Percentiles rank a stretch among this genome's conserved stretches.
phyloP scores from a whole-genome alignment of 2,797 vertebrate species.

The Leucoraja ocellata region DNA sequence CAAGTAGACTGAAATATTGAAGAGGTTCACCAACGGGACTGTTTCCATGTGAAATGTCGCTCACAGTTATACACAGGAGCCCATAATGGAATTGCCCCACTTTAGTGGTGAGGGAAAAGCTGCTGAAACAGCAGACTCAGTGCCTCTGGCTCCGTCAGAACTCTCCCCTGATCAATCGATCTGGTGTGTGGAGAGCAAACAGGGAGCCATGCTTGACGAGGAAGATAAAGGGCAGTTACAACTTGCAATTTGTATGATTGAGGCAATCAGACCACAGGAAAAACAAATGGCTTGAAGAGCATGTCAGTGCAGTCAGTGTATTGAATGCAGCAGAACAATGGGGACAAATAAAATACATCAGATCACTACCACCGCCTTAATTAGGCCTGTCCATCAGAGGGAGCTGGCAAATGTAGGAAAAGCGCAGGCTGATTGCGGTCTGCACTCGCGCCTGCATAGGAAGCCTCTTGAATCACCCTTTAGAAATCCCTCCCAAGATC shows the following conservation, averaged over 20 bases:
- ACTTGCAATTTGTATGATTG: conserved; percentile 40
- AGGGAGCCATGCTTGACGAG: conserved; percentile 44
- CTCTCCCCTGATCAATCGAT: conserved; percentile 32
- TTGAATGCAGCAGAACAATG: conserved; percentile 41
- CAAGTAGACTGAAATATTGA: conserved; percentile 19
- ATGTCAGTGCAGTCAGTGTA: conserved; percentile 39
- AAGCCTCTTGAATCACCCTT: conserved; percentile 20
- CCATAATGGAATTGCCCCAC: conserved; percentile 10
- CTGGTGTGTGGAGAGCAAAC: conserved; percentile 46
- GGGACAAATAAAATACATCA: conserved; percentile 50
- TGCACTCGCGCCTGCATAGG: not conserved
- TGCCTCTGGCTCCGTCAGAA: conserved; percentile 25
- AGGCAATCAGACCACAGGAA: conserved; percentile 42
- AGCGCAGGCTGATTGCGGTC: conserved; percentile 26
- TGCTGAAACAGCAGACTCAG: conserved; percentile 30
- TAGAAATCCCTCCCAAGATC: conserved; percentile 17
- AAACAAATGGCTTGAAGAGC: conserved; percentile 41
- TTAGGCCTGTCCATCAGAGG: conserved; percentile 53
- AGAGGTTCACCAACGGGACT: not conserved
- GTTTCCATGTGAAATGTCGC: not conserved
- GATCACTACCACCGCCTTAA: conserved; percentile 52
- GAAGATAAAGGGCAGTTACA: conserved; percentile 43
- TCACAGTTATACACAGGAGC: conserved; percentile 11
- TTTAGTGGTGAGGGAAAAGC: conserved; percentile 40
- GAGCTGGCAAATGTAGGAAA: conserved; percentile 41